Evolutionary conservation across 2,797 vertebrate species (phyloP).

Genomic region (Chelidonichthys spinosus): DNA sequence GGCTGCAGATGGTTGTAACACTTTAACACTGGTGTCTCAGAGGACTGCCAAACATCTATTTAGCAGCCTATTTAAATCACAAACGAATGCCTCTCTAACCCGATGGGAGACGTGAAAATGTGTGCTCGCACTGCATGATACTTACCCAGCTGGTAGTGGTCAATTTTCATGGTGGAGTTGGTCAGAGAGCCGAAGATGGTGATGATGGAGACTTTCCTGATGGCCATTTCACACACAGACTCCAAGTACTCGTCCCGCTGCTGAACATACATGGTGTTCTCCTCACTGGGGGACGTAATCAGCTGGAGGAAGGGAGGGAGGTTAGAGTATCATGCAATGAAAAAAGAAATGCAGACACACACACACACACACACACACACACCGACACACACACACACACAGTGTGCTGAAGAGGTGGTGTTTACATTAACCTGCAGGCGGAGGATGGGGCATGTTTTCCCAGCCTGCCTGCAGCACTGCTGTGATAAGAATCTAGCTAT

Average conservation of each 20-base stretch:
- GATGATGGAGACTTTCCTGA: constrained; percentile 95
- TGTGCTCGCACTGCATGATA: neutral
- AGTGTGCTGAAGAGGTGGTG: constrained; percentile 38
- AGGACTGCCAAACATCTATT: constrained; percentile 1
- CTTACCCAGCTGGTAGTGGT: constrained; percentile 98
- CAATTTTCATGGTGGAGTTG: constrained; percentile 98
- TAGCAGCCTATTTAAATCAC: neutral
- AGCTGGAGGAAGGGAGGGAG: constrained; percentile 82
- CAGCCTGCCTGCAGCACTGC: constrained; percentile 43
- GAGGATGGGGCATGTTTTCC: constrained; percentile 51
- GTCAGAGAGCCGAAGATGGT: constrained; percentile 93
- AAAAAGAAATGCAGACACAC: neutral
- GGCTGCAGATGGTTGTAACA: neutral
- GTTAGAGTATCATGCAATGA: constrained; percentile 35
- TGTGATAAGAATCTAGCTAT: constrained; percentile 67
- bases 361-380: neutral
- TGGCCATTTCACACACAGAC: constrained; percentile 98
- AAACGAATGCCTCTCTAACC: too few relatives aligned
- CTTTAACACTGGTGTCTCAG: neutral
- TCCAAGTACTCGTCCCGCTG: constrained; percentile 98
- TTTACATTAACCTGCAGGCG: constrained; percentile 62
- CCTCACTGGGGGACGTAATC: constrained; percentile 91
- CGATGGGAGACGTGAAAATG: neutral
- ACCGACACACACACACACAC: neutral
- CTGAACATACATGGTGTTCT: constrained; percentile 93